Evolutionary conservation across 2,113 vertebrate species (phyloP), one percentile per base, ranked within the genome.

Genomic region (Sclerurus mexicanus): DNA sequence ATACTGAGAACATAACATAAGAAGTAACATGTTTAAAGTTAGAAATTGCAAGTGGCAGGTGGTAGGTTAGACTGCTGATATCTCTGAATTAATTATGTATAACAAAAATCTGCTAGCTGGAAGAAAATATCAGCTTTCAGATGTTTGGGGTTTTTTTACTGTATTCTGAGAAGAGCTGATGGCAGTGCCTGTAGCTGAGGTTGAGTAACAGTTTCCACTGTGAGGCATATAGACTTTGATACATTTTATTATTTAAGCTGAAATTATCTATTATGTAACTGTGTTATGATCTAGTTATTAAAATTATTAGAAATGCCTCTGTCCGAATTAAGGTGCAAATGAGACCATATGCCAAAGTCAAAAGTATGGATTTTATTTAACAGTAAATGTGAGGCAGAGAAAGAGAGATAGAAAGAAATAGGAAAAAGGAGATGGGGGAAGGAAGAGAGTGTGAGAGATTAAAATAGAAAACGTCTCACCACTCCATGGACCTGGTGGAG

Each of bases 61-160:
- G 71, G 52, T 71, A 90, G 78, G 52, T 95, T 94, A 88, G 66
- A 82, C 89, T 85, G 58, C 49, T 67, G 75, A 40, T 95, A 90
- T n/a, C 28, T 85, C 49, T 78, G 60, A 81, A 78, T 81, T 81
- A 90, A 87, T 74, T 90, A 47, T 27, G 5, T 78, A 85, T 28
- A 63, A 19, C 37, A 69, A 4, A 62, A 53, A 85, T 82, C 42
- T 85, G 21, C 52, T 75, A 44, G 60, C 24, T 62, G 37, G 27
- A 66, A 64, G 67, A 72, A 87, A 82, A 31, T 16, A 88, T 4
- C 71, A 69, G 28, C 24, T 74, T 90, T 95, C 58, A 79, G 62
- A 63, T 82, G 31, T 85, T 78, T 23, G 14, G 1, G 3, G 0
- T 0, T 42, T 84, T 90, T 92, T 71, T 55, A 42, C n/a, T 53